Evolutionary conservation across 1,140 invertebrate species (phyloP).

Genomic region (Pristionchus pacificus): DNA sequence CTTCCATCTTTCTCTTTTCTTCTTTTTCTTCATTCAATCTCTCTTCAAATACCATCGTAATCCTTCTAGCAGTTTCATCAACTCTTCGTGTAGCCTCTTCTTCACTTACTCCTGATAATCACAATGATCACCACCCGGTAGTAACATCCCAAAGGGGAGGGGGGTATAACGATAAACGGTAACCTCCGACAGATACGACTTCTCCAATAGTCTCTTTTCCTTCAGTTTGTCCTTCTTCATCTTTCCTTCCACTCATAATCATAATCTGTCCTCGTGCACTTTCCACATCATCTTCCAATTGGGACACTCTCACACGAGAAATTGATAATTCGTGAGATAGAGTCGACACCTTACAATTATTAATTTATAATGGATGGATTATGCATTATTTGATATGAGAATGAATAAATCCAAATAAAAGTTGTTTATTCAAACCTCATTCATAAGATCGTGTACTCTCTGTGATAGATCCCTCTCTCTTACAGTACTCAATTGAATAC

Average conservation of each 20-base stretch:
- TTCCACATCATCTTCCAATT: neutral
- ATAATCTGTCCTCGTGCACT: neutral
- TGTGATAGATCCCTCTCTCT: neutral
- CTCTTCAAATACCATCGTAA: neutral
- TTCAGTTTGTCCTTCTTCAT: neutral
- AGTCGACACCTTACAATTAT: too few species aligned
- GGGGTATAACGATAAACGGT: too few species aligned
- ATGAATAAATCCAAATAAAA: neutral
- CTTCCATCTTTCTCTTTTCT: neutral
- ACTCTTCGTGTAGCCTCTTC: neutral
- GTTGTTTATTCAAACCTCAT: neutral
- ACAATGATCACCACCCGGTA: neutral
- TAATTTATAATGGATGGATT: too few species aligned
- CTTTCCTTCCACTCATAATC: neutral
- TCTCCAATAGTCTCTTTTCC: too few species aligned
- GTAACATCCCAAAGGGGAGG: too few species aligned
- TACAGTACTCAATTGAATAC: neutral
- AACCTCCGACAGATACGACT: too few species aligned
- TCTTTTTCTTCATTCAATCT: neutral
- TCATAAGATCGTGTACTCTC: neutral
- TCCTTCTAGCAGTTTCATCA: neutral
- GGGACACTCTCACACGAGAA: neutral
- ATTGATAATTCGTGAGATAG: neutral
- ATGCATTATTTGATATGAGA: neutral
- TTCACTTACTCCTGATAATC: neutral